A percentile compares a stretch with the other conserved stretches of the same genome.
Conservation (phyloP, 2,113 vertebrate species). For the Struthio camelus region DNA sequence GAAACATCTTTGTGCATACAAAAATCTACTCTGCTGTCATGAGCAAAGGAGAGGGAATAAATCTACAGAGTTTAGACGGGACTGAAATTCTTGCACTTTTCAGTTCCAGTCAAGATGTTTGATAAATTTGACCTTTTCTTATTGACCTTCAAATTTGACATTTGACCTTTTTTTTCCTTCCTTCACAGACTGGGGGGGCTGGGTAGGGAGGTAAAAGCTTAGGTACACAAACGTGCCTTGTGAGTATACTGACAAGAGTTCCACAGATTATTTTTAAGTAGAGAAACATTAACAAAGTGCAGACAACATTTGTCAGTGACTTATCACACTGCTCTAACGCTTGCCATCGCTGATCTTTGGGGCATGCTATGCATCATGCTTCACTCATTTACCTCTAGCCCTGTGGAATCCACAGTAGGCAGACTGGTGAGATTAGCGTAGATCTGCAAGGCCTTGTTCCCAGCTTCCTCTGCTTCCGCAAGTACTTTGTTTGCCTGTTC, state of each 20-base stretch:
- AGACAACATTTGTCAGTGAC: neutral
- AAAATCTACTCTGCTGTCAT: neutral
- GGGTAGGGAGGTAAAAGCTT: neutral
- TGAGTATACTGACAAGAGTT: neutral
- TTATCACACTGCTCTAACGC: too few relatives aligned
- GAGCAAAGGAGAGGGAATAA: neutral
- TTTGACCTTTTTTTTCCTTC: neutral
- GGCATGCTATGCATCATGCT: neutral
- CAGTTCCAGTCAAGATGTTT: neutral
- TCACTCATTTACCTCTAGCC: constrained; percentile 81
- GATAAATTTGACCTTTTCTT: neutral
- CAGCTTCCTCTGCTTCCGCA: constrained; percentile 88
- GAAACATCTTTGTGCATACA: neutral
- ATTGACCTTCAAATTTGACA: too few relatives aligned
- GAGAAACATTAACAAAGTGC: neutral
- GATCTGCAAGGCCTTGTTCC: constrained; percentile 88
- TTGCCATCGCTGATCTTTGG: neutral
- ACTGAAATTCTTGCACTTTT: neutral
- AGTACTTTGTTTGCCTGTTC: constrained; percentile 89
- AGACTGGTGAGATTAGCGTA: constrained; percentile 91
- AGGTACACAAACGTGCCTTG: neutral
- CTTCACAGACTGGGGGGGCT: neutral
- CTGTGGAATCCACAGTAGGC: constrained; percentile 80
- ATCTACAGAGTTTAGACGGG: neutral
- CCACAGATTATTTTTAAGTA: neutral